Percentiles rank a stretch among this genome's conserved stretches.
Conservation (phyloP, 2,797 vertebrate genomes). For the Falco naumanni region DNA sequence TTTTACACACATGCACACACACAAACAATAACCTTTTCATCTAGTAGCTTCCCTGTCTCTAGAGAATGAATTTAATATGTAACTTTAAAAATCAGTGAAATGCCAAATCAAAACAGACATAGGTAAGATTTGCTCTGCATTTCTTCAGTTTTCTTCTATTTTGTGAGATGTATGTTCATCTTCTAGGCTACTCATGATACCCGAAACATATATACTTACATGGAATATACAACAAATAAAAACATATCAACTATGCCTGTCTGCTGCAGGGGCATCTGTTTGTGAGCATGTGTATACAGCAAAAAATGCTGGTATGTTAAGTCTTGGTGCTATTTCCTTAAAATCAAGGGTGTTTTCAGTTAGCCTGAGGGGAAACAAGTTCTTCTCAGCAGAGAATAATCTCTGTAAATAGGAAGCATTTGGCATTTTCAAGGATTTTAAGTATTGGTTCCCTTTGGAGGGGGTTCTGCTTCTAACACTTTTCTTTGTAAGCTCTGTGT, state of each 20-base stretch:
- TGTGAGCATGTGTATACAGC: not conserved
- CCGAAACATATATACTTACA: not conserved
- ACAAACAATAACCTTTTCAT: not conserved
- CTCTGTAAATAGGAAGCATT: not conserved
- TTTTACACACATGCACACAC: not conserved
- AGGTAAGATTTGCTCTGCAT: not conserved
- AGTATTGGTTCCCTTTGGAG: not conserved
- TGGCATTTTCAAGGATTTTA: not conserved
- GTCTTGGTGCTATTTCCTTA: not conserved
- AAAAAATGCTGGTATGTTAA: not conserved
- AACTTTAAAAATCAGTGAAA: not conserved
- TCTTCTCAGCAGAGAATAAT: not conserved
- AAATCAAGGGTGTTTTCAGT: not conserved
- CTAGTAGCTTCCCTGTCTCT: not conserved
- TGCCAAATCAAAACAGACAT: not conserved
- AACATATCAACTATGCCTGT: rapidly evolving
- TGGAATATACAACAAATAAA: not conserved
- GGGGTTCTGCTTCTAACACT: not conserved
- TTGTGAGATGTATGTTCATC: not conserved
- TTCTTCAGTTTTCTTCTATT: not conserved
- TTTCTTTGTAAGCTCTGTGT: not conserved
- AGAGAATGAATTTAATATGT: not conserved
- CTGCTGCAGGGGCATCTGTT: not conserved
- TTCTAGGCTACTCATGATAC: not conserved
- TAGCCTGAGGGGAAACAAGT: not conserved